Evolutionary conservation across 2,797 vertebrate species (phyloP).

Genomic region (Cyclopterus lumpus): DNA sequence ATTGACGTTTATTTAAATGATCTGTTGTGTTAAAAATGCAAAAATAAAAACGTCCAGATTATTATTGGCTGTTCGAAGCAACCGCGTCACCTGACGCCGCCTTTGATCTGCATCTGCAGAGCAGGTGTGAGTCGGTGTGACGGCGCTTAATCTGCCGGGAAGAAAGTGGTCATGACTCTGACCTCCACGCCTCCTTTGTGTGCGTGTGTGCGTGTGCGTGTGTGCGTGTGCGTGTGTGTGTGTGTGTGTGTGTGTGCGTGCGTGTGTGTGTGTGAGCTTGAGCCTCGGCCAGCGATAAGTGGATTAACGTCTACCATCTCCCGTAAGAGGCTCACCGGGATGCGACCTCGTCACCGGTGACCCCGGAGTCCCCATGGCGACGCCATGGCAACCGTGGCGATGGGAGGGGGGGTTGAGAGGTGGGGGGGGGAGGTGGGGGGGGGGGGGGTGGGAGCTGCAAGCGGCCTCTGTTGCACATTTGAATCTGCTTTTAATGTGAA

Average conservation of each 20-base stretch:
- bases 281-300: slow-evolving; percentile 60
- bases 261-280: neutral
- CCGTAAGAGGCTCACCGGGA: slow-evolving; percentile 65
- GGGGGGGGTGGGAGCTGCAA: too few relatives aligned
- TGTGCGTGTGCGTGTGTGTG: neutral
- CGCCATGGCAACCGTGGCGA: slow-evolving; percentile 72
- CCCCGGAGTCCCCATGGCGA: slow-evolving; percentile 70
- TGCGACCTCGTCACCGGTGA: slow-evolving; percentile 72
- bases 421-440: too few relatives aligned
- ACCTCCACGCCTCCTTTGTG: slow-evolving; percentile 8
- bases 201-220: neutral
- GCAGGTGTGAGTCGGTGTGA: slow-evolving; percentile 20
- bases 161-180: neutral
- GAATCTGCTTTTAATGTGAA: too few relatives aligned
- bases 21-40: too few relatives aligned
- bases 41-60: too few relatives aligned
- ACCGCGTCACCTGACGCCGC: neutral
- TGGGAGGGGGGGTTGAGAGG: too few relatives aligned
- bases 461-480: too few relatives aligned
- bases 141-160: neutral
- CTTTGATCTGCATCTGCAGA: neutral
- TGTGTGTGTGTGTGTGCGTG: slow-evolving; percentile 6
- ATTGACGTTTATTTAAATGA: too few relatives aligned
- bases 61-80: too few relatives aligned
- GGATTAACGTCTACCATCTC: slow-evolving; percentile 70